These are phyloP conservation scores for Patiria pectinifera DNA, from an alignment of 53 echinoderm and acorn worm genomes.

Conservation along the genomic window DNA sequence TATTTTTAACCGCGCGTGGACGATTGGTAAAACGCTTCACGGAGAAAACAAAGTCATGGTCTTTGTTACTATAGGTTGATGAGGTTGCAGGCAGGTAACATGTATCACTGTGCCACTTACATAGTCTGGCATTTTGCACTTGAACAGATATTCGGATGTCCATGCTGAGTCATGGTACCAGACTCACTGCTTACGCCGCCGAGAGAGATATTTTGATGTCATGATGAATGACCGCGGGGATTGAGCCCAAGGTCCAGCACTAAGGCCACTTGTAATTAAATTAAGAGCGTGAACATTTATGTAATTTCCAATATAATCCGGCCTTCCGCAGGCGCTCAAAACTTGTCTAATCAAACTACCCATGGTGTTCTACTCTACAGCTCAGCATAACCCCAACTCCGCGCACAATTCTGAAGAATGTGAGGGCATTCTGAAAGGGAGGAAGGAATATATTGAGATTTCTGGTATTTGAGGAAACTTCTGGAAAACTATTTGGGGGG, in stretches of 20 bases:
- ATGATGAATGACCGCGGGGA: neutral
- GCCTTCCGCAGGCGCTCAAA: neutral
- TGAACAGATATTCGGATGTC: conserved; percentile 50
- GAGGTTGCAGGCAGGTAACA: neutral
- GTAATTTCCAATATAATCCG: neutral
- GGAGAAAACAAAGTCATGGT: neutral
- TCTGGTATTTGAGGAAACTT: conserved; percentile 57
- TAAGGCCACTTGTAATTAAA: neutral
- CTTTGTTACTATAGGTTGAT: neutral
- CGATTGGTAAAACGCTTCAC: neutral
- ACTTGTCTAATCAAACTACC: neutral
- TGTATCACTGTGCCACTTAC: conserved; percentile 22
- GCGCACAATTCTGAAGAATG: neutral
- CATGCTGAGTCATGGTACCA: neutral
- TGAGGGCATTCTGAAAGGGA: neutral
- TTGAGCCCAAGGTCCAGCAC: neutral
- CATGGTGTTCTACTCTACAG: neutral
- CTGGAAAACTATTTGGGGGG: conserved; percentile 17
- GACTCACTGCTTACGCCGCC: neutral
- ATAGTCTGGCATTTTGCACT: conserved; percentile 10
- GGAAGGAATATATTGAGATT: conserved; percentile 15
- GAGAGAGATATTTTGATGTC: neutral
- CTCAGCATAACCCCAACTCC: neutral
- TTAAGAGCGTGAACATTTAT: neutral
- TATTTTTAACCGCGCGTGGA: neutral